These are phyloP conservation scores for Hemiprocne comata DNA, from an alignment of 2,113 vertebrate genomes.

Conservation along the genomic window DNA sequence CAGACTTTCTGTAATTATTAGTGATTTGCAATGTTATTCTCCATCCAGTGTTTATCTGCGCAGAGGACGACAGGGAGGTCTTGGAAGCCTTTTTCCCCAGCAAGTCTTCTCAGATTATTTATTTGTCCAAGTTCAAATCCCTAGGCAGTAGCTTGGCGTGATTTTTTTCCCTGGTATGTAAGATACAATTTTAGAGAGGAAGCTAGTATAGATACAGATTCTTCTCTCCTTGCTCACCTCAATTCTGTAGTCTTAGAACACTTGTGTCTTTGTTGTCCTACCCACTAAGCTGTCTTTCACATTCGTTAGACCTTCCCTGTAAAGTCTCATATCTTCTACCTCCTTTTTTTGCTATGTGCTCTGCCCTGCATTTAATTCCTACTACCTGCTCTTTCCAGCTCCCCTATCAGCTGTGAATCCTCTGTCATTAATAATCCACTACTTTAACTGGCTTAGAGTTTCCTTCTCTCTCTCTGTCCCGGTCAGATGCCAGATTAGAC, in stretches of 20 bases:
- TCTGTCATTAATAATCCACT: conserved; percentile 57
- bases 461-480: conserved; percentile 34
- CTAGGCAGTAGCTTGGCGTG: neutral
- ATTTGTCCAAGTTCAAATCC: conserved; percentile 1
- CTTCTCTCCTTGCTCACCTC: neutral
- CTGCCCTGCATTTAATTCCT: neutral
- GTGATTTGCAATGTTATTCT: conserved; percentile 1
- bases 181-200: neutral
- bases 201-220: neutral
- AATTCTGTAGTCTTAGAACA: neutral
- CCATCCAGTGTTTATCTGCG: neutral
- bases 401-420: conserved; percentile 25
- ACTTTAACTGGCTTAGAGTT: conserved; percentile 56
- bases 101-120: neutral
- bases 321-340: neutral
- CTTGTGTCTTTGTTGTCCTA: neutral
- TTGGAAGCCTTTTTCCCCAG: neutral
- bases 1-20: neutral
- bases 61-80: neutral
- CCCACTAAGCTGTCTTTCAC: neutral
- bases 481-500: conserved; percentile 58
- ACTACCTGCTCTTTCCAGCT: neutral
- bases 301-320: neutral
- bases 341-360: neutral
- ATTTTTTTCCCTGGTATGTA: neutral